Evolutionary conservation across 2,797 vertebrate genomes (phyloP).

Genomic region (Apodemus agrarius): DNA sequence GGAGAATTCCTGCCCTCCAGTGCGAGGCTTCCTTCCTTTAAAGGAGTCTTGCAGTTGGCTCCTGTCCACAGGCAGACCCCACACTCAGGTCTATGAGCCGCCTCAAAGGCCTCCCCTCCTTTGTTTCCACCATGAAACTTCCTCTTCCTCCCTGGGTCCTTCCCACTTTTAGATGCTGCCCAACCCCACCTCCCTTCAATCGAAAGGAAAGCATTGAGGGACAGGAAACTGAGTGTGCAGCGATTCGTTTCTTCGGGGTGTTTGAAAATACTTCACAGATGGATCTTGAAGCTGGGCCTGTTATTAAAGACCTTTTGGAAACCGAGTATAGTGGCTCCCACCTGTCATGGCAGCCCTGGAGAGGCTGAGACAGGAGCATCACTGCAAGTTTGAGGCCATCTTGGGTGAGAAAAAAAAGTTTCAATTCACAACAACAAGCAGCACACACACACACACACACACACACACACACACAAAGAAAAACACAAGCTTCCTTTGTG

Average conservation of each 20-base stretch:
- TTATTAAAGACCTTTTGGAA: slow-evolving; percentile 11
- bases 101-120: background rate
- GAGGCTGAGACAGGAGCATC: background rate
- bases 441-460: background rate
- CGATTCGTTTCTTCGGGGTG: background rate
- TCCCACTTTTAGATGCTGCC: background rate
- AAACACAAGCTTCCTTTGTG: background rate
- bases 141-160: background rate
- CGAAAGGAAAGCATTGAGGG: background rate
- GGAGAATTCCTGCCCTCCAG: background rate
- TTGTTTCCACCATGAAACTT: background rate
- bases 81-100: background rate
- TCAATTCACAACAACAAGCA: background rate
- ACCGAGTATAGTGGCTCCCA: background rate
- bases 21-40: background rate
- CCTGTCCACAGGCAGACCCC: background rate
- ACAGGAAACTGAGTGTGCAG: background rate
- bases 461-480: background rate
- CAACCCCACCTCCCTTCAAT: background rate
- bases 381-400: background rate
- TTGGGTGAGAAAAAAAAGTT: background rate
- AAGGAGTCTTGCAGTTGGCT: background rate
- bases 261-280: background rate
- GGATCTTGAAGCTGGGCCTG: background rate
- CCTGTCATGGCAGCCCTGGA: background rate